Evolutionary conservation across 1,140 invertebrate species (phyloP), one percentile per base, ranked within the genome.

Genomic region (Pectinophora gossypiella): DNA sequence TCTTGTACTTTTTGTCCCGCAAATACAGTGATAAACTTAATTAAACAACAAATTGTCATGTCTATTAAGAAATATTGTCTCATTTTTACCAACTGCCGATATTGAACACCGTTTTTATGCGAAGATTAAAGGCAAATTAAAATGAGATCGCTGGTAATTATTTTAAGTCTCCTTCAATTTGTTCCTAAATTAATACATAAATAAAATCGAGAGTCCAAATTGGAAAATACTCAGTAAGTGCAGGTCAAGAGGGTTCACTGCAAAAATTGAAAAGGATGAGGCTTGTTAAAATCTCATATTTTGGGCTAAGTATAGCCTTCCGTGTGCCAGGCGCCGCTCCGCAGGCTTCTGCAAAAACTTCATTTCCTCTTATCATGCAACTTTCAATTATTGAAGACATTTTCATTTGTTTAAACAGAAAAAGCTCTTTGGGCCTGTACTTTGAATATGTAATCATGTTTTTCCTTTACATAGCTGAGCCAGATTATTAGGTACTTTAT

Each of bases 241-340:
- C 9, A 12, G 27, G 27, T 9, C n/a, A 32, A 9, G n/a, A 40
- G 16, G 38, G 18, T 40, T 16, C 38, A 40, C 16, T 40, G 13
- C 38, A 20, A 44, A 27, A 42, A 16, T 48, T 32, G 21, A 7
- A 54, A 23, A 16, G 38, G 56, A 38, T 53, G 44, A 43, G 27
- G 35, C 66, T 69, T 61, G 64, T 69, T 69, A 63, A 60, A 65
- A 72, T 48, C 60, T 65, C 60, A 65, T 72, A 65, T 70, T 68
- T 70, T 55, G 56, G 52, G 42, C 46, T 68, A 73, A 73, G 61
- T 65, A 63, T 47, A 61, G 55, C 50, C 68, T 68, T 71, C 64
- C 68, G 64, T 44, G 48, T 54, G 27, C 27, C 9, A 12, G 9
- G 27, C 27, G 6, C 27, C 27, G 27, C 27, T 32, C 27, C 2